Conservation (phyloP, 2,113 vertebrate species). For the Peromyscus californicus region DNA sequence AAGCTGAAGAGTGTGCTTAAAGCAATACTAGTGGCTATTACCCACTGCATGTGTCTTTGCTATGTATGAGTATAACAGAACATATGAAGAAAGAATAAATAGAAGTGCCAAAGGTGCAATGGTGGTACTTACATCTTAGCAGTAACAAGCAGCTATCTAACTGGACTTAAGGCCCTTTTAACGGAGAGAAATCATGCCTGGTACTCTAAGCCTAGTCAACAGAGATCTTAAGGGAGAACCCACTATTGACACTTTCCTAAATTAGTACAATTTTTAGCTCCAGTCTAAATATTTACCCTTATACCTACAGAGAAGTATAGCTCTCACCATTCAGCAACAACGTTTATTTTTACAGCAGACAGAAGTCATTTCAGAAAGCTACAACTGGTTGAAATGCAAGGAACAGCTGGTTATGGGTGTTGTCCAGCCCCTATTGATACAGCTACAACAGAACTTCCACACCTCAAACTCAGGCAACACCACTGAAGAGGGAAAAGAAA, state of each 20-base stretch:
- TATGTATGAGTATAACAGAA: not conserved
- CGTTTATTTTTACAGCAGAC: not conserved
- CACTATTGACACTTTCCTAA: not conserved
- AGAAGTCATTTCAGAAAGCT: not conserved
- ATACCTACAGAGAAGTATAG: not conserved
- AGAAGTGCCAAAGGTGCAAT: not conserved
- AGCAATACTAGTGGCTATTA: not conserved
- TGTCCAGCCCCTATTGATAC: not conserved
- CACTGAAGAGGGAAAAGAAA: not conserved
- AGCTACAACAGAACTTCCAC: not conserved
- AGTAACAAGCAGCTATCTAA: not conserved
- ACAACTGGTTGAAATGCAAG: not conserved
- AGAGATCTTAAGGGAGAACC: not conserved
- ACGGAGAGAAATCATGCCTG: not conserved
- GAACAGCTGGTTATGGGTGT: not conserved
- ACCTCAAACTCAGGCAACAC: not conserved
- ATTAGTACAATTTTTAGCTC: not conserved
- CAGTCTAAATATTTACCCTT: not conserved
- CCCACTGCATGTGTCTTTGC: not conserved
- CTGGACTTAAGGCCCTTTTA: not conserved
- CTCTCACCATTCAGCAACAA: no score
- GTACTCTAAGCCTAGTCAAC: not conserved
- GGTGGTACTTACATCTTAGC: not conserved
- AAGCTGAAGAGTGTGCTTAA: not conserved
- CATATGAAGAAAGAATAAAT: not conserved